Evolutionary conservation across 2,113 vertebrate genomes (phyloP).

Genomic region (Chloebia gouldiae): DNA sequence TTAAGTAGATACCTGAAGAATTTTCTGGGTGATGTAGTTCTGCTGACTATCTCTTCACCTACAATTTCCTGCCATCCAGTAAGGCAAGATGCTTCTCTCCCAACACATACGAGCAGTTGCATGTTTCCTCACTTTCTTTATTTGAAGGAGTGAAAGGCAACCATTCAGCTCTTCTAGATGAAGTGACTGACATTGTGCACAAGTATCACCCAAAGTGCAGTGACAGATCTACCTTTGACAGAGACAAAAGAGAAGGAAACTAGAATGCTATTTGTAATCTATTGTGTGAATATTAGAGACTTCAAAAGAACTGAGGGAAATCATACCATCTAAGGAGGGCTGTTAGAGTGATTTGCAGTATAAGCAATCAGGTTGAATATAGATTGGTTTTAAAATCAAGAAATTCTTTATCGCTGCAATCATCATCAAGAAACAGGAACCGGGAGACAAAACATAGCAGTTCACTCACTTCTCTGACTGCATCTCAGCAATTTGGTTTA

Average conservation of each 20-base stretch:
- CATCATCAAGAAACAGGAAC: background rate
- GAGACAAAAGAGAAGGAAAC: background rate
- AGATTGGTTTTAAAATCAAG: background rate
- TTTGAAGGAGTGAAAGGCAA: background rate
- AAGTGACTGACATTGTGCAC: background rate
- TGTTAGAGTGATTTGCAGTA: background rate
- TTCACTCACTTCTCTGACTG: background rate
- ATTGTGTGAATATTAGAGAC: background rate
- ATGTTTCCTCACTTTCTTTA: background rate
- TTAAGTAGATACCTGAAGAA: background rate
- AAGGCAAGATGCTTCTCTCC: background rate
- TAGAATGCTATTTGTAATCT: background rate
- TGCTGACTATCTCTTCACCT: slow-evolving; percentile 10
- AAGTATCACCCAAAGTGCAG: background rate
- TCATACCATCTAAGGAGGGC: background rate
- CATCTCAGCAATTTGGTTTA: background rate
- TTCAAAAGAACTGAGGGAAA: background rate
- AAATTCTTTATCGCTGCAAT: background rate
- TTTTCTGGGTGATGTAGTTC: slow-evolving; percentile 62
- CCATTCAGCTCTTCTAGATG: background rate
- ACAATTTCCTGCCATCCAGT: background rate
- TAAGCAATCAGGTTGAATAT: background rate
- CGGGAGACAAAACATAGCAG: background rate
- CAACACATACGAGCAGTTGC: fast-evolving
- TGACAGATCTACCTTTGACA: background rate